Evolutionary conservation across 2,797 vertebrate genomes (phyloP), one percentile per base, ranked within the genome.

Genomic region (Phyllotis vaccarum): DNA sequence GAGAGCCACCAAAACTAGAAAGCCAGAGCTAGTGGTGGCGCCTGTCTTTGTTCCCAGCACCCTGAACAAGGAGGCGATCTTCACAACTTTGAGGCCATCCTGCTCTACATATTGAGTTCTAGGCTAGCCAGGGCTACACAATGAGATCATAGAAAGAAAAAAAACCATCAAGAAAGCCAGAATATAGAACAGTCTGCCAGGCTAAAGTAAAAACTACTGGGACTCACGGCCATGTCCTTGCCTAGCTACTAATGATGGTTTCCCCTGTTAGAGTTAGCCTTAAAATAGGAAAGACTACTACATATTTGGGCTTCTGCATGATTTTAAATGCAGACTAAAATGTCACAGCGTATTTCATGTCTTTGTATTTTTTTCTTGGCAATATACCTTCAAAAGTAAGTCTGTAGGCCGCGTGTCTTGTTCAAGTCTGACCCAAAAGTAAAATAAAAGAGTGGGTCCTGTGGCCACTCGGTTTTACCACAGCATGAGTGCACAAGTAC

Each of bases 381-480:
- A 75, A 79, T 86, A 91, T 62, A 93, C 5, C 29, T 60, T 89
- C 52, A 49, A 82, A 64, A 90, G 58, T 94, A 72, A 89, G 54
- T 96, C 89, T 96, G 74, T 95, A 70, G 52, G 24, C 66, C 64
- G 11, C 85, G 87, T 60, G 62, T 89, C 70, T 49, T 80, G 16
- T 58, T 34, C 56, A 66, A 21, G 37, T 19, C 56, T 92, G 79
- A 64, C 29, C 46, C 56, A 83, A 93, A 89, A 93, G 24, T 78
- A 40, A 89, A 87, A 80, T 68, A 64, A 49, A 64, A 29, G 46
- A 80, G n/a, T 1, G 86, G 60, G 60, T 52, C 70, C 43, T 52
- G 11, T 90, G 34, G 66, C n/a, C 82, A 54, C 80, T 97, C 91
- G 12, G 3, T 40, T 96, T 97, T 96, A 85, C 46, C n/a, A 27